Evolutionary conservation across 2,797 vertebrate species (phyloP).

Genomic region (Perdix hodgsoniae): DNA sequence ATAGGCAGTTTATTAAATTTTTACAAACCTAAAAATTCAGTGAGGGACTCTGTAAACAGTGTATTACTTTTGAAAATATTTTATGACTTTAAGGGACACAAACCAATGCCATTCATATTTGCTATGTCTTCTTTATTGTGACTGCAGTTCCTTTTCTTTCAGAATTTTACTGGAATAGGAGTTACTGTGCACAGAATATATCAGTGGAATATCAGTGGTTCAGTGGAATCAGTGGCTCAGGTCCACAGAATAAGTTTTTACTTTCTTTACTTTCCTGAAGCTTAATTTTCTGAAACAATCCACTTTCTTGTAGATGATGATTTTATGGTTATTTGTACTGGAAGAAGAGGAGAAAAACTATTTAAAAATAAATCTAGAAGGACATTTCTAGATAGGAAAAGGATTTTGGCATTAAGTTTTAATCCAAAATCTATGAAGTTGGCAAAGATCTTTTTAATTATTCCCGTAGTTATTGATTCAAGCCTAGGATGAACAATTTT

Average conservation of each 20-base stretch:
- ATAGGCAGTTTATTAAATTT: background rate
- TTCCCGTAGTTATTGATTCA: background rate
- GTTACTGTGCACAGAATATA: background rate
- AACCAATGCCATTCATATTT: background rate
- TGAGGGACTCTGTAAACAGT: background rate
- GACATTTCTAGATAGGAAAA: fast-evolving
- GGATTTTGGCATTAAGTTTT: background rate
- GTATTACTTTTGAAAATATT: background rate
- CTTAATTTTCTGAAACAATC: background rate
- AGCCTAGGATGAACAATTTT: background rate
- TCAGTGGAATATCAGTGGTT: background rate
- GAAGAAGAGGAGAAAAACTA: background rate
- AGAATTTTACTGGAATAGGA: background rate
- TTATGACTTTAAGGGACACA: background rate
- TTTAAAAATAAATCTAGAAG: background rate
- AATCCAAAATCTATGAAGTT: background rate
- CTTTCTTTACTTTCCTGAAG: too few relatives aligned
- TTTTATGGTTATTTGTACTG: background rate
- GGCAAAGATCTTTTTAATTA: background rate
- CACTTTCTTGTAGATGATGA: background rate
- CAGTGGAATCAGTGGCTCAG: too few relatives aligned
- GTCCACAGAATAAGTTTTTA: background rate
- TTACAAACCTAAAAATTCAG: background rate
- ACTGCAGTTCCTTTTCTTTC: background rate
- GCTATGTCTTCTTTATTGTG: background rate